Evolutionary conservation across 1,140 invertebrate species (phyloP).

Genomic region (Antheraea mylitta): DNA sequence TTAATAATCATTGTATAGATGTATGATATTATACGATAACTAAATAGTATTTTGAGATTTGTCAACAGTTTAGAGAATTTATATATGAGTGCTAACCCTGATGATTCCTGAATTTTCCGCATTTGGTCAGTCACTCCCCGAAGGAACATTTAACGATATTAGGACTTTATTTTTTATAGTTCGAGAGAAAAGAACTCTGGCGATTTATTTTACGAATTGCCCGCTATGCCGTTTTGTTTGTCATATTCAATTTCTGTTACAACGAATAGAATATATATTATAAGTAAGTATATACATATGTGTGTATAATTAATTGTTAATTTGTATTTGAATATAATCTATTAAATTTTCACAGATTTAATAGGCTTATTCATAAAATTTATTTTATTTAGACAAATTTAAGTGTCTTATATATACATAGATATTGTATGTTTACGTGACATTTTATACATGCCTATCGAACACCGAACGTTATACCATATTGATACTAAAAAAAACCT

Average conservation of each 20-base stretch:
- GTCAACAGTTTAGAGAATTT: not conserved
- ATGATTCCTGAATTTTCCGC: conserved; percentile 48
- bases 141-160: conserved; percentile 77
- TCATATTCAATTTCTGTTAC: conserved; percentile 26
- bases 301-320: not conserved
- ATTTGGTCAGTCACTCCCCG: conserved; percentile 72
- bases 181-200: conserved; percentile 61
- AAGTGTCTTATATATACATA: too few species aligned
- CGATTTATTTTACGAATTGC: conserved; percentile 57
- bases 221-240: conserved; percentile 34
- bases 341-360: too few species aligned
- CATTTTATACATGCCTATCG: too few species aligned
- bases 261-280: not conserved
- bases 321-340: too few species aligned
- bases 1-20: too few species aligned
- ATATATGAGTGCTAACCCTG: conserved; percentile 39
- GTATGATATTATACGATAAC: too few species aligned
- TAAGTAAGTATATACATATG: not conserved
- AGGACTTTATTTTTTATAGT: conserved; percentile 78
- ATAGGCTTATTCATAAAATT: not conserved
- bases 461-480: too few species aligned
- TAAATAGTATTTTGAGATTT: not conserved
- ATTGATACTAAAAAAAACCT: too few species aligned
- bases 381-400: too few species aligned
- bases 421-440: too few species aligned